Conservation (phyloP, 2,888 invertebrate species). For the Ectropis crepuscularia region DNA sequence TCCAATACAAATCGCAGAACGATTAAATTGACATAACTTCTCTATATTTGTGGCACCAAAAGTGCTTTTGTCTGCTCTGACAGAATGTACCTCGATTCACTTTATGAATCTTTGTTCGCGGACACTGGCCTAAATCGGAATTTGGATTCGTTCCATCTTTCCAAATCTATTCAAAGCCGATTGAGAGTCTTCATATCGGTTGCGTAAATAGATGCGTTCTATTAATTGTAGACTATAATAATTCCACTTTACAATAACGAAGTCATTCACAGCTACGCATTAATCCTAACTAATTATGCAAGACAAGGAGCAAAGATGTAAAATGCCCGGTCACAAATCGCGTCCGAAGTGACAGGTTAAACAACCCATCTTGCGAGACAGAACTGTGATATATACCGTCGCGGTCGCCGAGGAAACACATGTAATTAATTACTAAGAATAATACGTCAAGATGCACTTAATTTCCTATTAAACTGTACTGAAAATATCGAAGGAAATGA, state of each 20-base stretch:
- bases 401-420: conserved; percentile 72
- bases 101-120: conserved; percentile 44
- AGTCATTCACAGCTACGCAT: conserved; percentile 77
- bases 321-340: conserved; percentile 82
- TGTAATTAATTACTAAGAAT: conserved; percentile 79
- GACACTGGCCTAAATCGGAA: conserved; percentile 39
- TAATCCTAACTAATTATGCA: conserved; percentile 83
- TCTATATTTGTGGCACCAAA: conserved; percentile 33
- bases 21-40: conserved; percentile 25
- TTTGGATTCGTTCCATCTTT: conserved; percentile 43
- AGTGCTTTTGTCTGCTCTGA: conserved; percentile 40
- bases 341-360: conserved; percentile 79
- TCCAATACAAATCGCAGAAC: conserved; percentile 41
- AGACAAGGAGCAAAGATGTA: conserved; percentile 79
- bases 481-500: conserved; percentile 62
- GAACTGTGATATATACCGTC: conserved; percentile 76
- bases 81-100: conserved; percentile 28
- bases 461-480: conserved; percentile 78
- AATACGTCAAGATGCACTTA: conserved; percentile 80
- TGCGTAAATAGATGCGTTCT: conserved; percentile 15
- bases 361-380: conserved; percentile 80
- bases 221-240: conserved; percentile 44
- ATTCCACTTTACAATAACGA: conserved; percentile 67
- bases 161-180: conserved; percentile 31
- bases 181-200: conserved; percentile 17